Evolutionary conservation across 1,140 invertebrate genomes (phyloP), one percentile per base, ranked within the genome.

Genomic region (Trachymyrmex septentrionalis): DNA sequence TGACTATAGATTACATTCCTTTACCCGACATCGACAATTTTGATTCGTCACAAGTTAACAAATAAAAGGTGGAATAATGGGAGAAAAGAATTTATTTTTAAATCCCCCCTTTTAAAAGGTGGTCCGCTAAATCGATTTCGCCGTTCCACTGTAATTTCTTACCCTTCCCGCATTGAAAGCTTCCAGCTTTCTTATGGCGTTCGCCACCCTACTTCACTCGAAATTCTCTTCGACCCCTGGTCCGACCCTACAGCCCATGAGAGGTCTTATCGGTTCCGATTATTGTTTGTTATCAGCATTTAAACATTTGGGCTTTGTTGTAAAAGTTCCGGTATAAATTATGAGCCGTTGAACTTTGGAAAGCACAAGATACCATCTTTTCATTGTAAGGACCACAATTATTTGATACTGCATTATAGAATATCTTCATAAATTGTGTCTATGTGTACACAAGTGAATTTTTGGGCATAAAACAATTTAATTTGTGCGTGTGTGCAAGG

Each of bases 241-340:
- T 44, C 50, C 21, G 53, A 57, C 69, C 71, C 44, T 44, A 7
- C 44, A 16, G 38, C 55, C 66, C 73, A 61, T 86, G 77, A 87
- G 48, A 61, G 72, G 48, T 78, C 84, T 89, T 92, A 92, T 92
- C 91, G 89, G 88, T 63, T 81, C 38, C 73, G 69, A 81, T 91
- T 92, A 92, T 92, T 91, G 90, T 92, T 92, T 91, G 88, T 91
- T 92, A 92, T 91, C 91, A 84, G 78, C 71, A 69, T 64, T 88
- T 87, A 88, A 91, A 90, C 87, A 88, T 88, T 72, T 87, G 85
- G 48, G 55, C 66, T 81, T 87, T 67, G 53, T 87, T 63, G 80
- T 44, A 53, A 71, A 64, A 50, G 44, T 12, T 14, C 55, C 66
- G 14, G 30, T 73, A 73, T 87, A 73, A 87, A 69, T 78, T 27